Percentiles rank a stretch among this genome's conserved stretches.
Evolutionary conservation across 2,113 vertebrate genomes (phyloP).

Genomic region (Leucopternis melanops): DNA sequence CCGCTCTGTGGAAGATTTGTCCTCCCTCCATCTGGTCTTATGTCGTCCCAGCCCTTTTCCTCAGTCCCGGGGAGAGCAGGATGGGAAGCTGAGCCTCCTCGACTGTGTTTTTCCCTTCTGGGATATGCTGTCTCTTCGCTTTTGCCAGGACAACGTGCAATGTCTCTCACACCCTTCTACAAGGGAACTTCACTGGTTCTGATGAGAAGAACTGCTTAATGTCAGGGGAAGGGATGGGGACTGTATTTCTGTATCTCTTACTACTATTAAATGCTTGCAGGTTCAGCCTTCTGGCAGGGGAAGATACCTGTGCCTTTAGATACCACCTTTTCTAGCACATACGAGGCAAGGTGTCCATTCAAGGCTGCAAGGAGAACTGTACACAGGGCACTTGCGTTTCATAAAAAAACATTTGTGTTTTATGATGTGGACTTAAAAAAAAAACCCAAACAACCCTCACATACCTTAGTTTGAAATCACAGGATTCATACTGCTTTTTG

Average conservation of each 20-base stretch:
- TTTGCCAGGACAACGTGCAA: accelerated
- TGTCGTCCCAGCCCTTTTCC: background rate
- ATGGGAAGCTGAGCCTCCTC: background rate
- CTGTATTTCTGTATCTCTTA: background rate
- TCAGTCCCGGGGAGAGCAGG: background rate
- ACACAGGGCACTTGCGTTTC: accelerated
- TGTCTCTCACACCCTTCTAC: background rate
- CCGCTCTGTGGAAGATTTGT: background rate
- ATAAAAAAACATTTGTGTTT: background rate
- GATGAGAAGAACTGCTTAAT: background rate
- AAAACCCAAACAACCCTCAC: background rate
- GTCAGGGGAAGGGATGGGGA: background rate
- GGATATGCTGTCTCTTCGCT: background rate
- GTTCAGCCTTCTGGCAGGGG: background rate
- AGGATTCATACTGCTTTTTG: background rate
- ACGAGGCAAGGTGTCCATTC: background rate
- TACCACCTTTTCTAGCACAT: background rate
- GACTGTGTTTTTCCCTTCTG: background rate
- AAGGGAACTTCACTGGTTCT: background rate
- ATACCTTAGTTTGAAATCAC: background rate
- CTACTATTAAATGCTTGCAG: background rate
- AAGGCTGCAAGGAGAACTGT: background rate
- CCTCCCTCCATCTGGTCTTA: background rate
- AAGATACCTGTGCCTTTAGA: background rate
- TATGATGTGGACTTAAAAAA: background rate